These are phyloP conservation scores for Peromyscus polionotus DNA, from an alignment of 2,113 vertebrate species.

Conservation along the genomic window DNA sequence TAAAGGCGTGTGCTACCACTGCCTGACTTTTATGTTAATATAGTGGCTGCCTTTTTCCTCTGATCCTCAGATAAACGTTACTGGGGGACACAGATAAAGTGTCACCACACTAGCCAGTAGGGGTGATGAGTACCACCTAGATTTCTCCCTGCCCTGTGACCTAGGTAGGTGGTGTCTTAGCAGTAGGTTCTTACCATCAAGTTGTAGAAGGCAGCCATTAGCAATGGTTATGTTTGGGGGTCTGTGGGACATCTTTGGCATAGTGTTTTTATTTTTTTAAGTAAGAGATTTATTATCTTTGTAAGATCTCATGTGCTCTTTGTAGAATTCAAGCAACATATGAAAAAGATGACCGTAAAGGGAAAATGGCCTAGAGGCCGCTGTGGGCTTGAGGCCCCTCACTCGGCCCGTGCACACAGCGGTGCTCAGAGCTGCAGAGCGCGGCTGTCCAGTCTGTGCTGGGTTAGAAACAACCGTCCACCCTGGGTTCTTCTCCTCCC, in stretches of 20 bases:
- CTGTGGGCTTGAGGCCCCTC: background rate
- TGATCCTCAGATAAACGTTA: too few species aligned
- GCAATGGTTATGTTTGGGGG: background rate
- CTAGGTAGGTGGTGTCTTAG: background rate
- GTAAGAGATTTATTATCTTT: background rate
- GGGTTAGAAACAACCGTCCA: rapidly evolving
- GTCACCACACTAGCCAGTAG: background rate
- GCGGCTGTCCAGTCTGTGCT: background rate
- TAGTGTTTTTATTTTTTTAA: background rate
- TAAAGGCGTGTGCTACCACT: too few species aligned
- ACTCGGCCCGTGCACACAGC: rapidly evolving
- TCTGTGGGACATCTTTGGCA: background rate
- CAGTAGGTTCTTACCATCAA: background rate
- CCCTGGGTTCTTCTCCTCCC: background rate
- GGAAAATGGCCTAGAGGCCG: background rate
- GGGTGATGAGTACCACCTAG: background rate
- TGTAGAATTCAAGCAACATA: background rate
- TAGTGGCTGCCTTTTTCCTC: too few species aligned
- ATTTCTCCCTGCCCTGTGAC: background rate
- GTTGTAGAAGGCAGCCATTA: background rate
- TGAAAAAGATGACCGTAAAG: background rate
- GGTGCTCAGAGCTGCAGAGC: background rate
- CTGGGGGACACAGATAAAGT: too few species aligned
- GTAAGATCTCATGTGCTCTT: background rate
- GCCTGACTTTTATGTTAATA: too few species aligned